Conservation (phyloP, 1,140 invertebrate species). For the Chymomyza costata region DNA sequence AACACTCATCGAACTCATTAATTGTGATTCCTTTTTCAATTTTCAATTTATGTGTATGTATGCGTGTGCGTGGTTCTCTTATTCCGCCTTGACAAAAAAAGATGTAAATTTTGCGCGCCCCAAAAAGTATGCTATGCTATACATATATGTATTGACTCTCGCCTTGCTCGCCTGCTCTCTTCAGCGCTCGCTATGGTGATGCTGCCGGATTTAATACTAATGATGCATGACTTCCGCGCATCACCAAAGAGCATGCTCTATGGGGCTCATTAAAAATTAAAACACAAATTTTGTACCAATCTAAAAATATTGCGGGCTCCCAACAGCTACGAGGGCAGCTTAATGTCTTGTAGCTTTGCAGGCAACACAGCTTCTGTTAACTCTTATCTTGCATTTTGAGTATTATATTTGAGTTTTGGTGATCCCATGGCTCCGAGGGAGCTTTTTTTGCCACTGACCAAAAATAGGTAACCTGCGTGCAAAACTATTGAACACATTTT, state of each 20-base stretch:
- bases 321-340: too few relatives aligned
- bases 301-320: too few relatives aligned
- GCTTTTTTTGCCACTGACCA: too few relatives aligned
- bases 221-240: slow-evolving; percentile 65
- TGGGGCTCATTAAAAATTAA: slow-evolving; percentile 67
- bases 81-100: slow-evolving; percentile 8
- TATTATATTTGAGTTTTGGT: too few relatives aligned
- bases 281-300: slow-evolving; percentile 36
- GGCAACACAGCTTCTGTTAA: too few relatives aligned
- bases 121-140: too few relatives aligned
- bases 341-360: too few relatives aligned
- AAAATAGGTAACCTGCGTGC: too few relatives aligned
- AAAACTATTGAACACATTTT: too few relatives aligned
- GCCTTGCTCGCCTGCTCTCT: slow-evolving; percentile 9
- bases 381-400: too few relatives aligned
- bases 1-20: slow-evolving; percentile 68
- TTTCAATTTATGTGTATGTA: slow-evolving; percentile 46
- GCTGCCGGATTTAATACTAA: slow-evolving; percentile 68
- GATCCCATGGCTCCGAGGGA: too few relatives aligned
- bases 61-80: slow-evolving; percentile 16
- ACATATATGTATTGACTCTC: background rate
- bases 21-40: slow-evolving; percentile 66
- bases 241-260: slow-evolving; percentile 25
- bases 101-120: slow-evolving; percentile 45
- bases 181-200: slow-evolving; percentile 34